Evolutionary conservation across 2,888 invertebrate genomes (phyloP).

Genomic region (Epinotia nisella): DNA sequence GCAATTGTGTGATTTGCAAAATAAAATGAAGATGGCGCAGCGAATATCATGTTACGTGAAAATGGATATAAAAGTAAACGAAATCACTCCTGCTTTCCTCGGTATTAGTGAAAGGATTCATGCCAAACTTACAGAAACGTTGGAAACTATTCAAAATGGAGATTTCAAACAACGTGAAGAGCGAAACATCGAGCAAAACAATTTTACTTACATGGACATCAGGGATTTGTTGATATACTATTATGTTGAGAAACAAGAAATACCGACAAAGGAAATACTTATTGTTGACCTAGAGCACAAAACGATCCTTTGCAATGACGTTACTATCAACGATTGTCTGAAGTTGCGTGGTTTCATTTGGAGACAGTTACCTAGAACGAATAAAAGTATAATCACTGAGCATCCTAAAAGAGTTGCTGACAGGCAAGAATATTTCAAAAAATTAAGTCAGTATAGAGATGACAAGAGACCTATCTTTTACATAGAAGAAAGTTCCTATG

Average conservation of each 20-base stretch:
- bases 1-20: neutral
- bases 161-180: neutral
- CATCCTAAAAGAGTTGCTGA: conserved; percentile 27
- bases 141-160: neutral
- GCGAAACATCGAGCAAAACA: neutral
- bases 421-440: conserved; percentile 23
- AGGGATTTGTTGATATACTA: conserved; percentile 20
- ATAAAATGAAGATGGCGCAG: conserved; percentile 14
- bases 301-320: neutral
- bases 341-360: conserved; percentile 24
- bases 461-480: conserved; percentile 19
- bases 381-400: conserved; percentile 22
- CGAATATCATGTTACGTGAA: neutral
- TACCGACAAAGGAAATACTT: conserved; percentile 11
- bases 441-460: conserved; percentile 23
- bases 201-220: conserved; percentile 24
- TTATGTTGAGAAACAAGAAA: conserved; percentile 21
- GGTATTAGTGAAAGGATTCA: neutral
- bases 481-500: conserved; percentile 22
- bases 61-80: neutral
- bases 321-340: conserved; percentile 5
- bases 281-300: conserved; percentile 6
- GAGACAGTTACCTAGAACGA: conserved; percentile 5
- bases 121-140: neutral
- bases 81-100: neutral